Conservation (phyloP, 2,113 vertebrate genomes). For the Xiphophorus couchianus region DNA sequence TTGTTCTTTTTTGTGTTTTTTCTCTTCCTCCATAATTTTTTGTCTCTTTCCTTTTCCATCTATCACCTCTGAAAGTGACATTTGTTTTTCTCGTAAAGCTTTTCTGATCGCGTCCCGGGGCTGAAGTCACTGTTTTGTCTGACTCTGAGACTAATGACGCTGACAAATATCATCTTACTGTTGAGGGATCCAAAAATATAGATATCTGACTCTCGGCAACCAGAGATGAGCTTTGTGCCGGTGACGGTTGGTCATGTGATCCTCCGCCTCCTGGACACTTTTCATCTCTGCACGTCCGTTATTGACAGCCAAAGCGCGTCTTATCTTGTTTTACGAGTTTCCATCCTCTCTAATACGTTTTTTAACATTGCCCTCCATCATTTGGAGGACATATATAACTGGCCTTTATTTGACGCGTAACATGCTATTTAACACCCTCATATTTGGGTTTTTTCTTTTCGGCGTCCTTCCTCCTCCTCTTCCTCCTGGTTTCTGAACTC, state of each 20-base stretch:
- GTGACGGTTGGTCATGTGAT: constrained; percentile 61
- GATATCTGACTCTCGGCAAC: constrained; percentile 72
- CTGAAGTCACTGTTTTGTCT: constrained; percentile 55
- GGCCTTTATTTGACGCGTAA: constrained; percentile 64
- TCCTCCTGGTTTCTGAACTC: constrained; percentile 49
- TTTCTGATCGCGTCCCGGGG: constrained; percentile 39
- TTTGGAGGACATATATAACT: constrained; percentile 54
- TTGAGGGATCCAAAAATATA: constrained; percentile 64
- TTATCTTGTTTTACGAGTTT: constrained; percentile 56
- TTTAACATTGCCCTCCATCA: constrained; percentile 31
- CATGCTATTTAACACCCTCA: constrained; percentile 70
- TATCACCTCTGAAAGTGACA: constrained; percentile 14
- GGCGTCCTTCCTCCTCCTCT: constrained; percentile 23
- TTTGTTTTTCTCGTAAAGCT: constrained; percentile 16
- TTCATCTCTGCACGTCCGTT: constrained; percentile 44
- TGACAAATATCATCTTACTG: constrained; percentile 58
- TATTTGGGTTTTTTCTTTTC: constrained; percentile 39
- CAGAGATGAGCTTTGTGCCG: constrained; percentile 66
- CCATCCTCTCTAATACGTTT: constrained; percentile 38
- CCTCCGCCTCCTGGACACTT: constrained; percentile 50
- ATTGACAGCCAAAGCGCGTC: constrained; percentile 49
- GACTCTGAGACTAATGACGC: constrained; percentile 47
- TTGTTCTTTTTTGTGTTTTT: background rate
- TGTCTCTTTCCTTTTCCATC: background rate
- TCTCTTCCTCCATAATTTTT: background rate